Evolutionary conservation across 2,113 vertebrate genomes (phyloP), one percentile per base, ranked within the genome.

Genomic region (Cnemophilus loriae): DNA sequence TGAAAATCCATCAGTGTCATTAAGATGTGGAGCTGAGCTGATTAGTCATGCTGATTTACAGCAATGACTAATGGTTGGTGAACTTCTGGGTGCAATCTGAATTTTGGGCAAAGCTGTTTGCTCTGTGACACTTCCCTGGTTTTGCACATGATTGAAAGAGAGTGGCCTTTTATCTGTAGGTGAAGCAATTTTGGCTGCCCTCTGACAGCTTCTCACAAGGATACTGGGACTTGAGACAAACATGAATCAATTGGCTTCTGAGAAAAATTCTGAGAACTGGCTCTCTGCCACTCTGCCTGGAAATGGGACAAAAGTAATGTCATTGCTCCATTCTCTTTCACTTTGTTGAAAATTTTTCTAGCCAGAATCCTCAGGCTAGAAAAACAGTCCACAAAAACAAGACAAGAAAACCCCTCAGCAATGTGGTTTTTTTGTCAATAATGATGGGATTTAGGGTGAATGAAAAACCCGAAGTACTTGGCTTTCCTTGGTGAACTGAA

Each of bases 101-200:
- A 37, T 76, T 89, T 76, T 3, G 1, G 50, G n/a, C 57, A 76
- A 52, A 47, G 52, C 50, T 57, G 8, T 77, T 83, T 65, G 23
- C 63, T 67, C 24, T 47, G 33, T 65, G 63, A 33, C 50, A 55
- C 63, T 61, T 78, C 32, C 30, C 39, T 35, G 26, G 26, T 53
- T 87, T 87, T 78, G 69, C 71, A 82, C 47, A n/a, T 65, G 87
- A 50, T 23, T 49, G 81, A 84, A 86, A 44, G 7, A 0, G 32
- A 78, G 30, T 35, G n/a, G 23, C 57, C 46, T 89, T 89, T 91
- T 33, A 37, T 85, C 50, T 87, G 46, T 30, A 73, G 89, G 91
- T 83, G 65, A 87, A 94, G 67, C 32, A 91, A 67, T 88, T 81
- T 74, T 84, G 96, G 82, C 92, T 95, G 91, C 84, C 73, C 84